Evolutionary conservation across 2,113 vertebrate genomes (phyloP).

Genomic region (Cyphomyrus plagiostoma): DNA sequence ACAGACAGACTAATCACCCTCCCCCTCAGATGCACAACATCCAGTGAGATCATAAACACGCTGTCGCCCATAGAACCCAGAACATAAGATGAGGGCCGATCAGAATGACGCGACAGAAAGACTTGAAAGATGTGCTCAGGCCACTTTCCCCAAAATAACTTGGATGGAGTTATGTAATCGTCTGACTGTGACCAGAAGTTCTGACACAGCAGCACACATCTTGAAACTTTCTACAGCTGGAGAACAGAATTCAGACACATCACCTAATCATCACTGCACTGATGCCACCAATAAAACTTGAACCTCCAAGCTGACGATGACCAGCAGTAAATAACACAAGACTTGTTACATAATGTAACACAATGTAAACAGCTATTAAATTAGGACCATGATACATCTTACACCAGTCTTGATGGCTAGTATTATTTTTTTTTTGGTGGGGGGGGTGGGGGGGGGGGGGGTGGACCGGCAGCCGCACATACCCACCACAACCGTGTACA

Average conservation of each 20-base stretch:
- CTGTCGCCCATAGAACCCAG: not conserved
- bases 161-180: not conserved
- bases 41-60: not conserved
- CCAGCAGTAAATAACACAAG: not conserved
- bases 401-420: not conserved
- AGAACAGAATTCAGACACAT: not conserved
- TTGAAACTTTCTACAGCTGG: not conserved
- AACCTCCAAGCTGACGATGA: not conserved
- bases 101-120: not conserved
- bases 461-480: too few species aligned
- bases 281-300: not conserved
- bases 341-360: not conserved
- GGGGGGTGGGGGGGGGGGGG: not conserved
- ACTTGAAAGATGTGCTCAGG: not conserved
- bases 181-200: not conserved
- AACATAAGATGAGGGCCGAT: not conserved
- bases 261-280: not conserved
- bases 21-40: not conserved
- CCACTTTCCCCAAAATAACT: not conserved
- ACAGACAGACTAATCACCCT: not conserved
- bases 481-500: too few species aligned
- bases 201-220: not conserved
- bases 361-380: not conserved
- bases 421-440: not conserved
- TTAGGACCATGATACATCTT: not conserved